Base-by-base conservation (phyloP, 2,888 invertebrate genomes). In the Uloborus plumipes region DNA sequence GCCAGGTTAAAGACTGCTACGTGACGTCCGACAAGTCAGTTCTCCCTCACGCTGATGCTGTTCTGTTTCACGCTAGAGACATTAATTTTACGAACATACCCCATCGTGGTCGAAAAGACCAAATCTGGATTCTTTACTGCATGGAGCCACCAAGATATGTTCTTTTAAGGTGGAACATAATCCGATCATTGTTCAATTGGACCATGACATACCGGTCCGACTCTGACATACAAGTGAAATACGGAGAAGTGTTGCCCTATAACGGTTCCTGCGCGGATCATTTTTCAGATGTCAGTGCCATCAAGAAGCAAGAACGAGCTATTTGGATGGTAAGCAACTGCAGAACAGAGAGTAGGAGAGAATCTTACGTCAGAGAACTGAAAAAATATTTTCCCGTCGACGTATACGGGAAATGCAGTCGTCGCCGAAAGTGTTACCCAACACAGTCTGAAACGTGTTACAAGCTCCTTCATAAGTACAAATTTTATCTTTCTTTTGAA, bases 251-350 rank as follows among this genome's bases (percentile, higher is more conserved):
- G 4, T 47, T 75, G 16, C 39, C 2, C 16, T 20, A 9, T 14
- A 64, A 69, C 9, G 39, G 26, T 20, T 47, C 70, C 6, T 70
- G 70, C 22, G 7, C 26, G 0, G 1, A 1, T 13, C 26, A 6
- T n/a, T 9, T 39, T 31, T 16, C 15, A 16, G 39, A 18, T 61
- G 51, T 22, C 6, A 20, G 15, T 20, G 20, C 22, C 16, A 49
- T n/a, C 16, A 53, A 58, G 11, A 73, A 62, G 65, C 69, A 47
- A 9, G 71, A 75, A 18, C 70, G 47, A 83, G 89, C 89, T 7
- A 88, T 89, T 1, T 89, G 89, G 89, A 89, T 89, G 86, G 89
- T 89, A 14, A 89, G 89, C 20, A 89, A 89, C 85, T 90, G 90
- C 83, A 87, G 87, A 13, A 88, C 89, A 13, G 85, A 87, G 55